phyloP scores from a whole-genome alignment of 2,888 invertebrate genomes.

The Siphlonurus alternatus region DNA sequence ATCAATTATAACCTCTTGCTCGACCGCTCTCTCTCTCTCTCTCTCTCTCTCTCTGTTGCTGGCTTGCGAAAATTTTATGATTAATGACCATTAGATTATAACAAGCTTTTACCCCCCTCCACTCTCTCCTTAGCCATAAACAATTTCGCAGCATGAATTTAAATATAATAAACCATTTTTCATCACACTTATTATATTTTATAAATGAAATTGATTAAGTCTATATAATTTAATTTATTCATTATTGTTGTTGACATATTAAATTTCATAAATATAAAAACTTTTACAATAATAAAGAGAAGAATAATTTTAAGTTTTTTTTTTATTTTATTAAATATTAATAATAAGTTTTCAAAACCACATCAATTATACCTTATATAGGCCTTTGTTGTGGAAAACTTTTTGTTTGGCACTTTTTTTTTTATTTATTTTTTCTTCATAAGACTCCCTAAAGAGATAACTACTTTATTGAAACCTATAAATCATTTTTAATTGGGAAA shows the following conservation, averaged over 20 bases:
- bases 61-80: neutral
- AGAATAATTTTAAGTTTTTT: no score
- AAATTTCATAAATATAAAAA: neutral
- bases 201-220: no score
- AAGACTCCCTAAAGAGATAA: neutral
- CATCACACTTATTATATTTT: neutral
- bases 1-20: no score
- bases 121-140: neutral
- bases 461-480: neutral
- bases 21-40: no score
- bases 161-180: neutral
- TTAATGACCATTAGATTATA: neutral
- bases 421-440: neutral
- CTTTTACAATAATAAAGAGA: neutral
- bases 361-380: neutral
- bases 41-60: no score
- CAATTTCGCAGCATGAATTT: neutral
- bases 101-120: neutral
- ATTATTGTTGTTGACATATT: neutral
- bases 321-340: no score
- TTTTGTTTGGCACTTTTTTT: neutral
- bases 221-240: neutral
- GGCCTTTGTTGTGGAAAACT: neutral
- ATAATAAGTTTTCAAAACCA: no score
- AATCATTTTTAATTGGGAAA: slow-evolving; percentile 3